A percentile compares a stretch with the other conserved stretches of the same genome.
These are phyloP conservation scores for Apotomis turbidana DNA, from an alignment of 2,888 invertebrate genomes.

Conservation along the genomic window DNA sequence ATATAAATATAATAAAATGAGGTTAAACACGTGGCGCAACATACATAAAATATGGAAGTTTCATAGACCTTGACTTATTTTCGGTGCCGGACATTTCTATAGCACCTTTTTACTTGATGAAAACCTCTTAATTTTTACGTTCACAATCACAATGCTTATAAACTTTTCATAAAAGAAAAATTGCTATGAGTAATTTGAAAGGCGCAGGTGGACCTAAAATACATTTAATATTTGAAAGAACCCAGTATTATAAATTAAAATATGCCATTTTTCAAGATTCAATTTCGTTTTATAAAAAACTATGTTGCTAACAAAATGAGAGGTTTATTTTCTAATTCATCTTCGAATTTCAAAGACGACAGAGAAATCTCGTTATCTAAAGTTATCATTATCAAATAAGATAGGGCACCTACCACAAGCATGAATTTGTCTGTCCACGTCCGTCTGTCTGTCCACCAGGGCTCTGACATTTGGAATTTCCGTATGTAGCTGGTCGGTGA, in stretches of 20 bases:
- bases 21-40: too few species aligned
- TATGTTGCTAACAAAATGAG: not conserved
- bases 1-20: too few species aligned
- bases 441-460: too few species aligned
- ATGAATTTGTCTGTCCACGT: too few species aligned
- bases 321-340: not conserved
- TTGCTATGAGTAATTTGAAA: conserved; percentile 26
- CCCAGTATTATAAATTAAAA: conserved; percentile 18
- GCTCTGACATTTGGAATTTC: too few species aligned
- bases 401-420: too few species aligned
- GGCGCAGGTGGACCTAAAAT: conserved; percentile 11
- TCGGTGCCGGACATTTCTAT: too few species aligned
- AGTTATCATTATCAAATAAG: too few species aligned
- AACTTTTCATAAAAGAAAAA: conserved; percentile 19
- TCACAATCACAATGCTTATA: not conserved
- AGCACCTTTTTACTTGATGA: not conserved
- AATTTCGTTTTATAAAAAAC: not conserved
- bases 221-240: conserved; percentile 15
- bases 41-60: too few species aligned
- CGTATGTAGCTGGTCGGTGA: too few species aligned
- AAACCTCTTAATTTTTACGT: not conserved
- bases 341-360: not conserved
- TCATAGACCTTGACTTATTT: too few species aligned
- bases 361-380: too few species aligned
- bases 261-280: conserved; percentile 5